These are phyloP conservation scores for Eulemur albifrons DNA, from an alignment of 2,797 vertebrate species.

Conservation along the genomic window DNA sequence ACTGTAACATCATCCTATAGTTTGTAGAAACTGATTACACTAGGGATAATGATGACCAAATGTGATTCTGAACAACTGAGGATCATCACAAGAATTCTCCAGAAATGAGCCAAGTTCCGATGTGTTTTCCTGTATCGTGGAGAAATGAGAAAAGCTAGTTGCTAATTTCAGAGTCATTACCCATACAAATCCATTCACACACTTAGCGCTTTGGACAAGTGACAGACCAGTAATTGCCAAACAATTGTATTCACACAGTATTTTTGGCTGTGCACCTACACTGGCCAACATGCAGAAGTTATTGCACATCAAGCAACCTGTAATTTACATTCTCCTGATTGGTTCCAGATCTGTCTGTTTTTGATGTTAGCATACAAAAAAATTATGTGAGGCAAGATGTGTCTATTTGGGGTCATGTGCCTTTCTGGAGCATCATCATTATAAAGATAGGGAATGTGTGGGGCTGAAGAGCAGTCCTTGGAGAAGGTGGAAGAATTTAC, in stretches of 20 bases:
- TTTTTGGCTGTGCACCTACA: conserved; percentile 78
- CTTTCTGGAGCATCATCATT: conserved; percentile 15
- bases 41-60: conserved; percentile 71
- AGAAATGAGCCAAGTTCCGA: conserved; percentile 70
- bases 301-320: conserved; percentile 25
- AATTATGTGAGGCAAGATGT: conserved; percentile 24
- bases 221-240: conserved; percentile 79
- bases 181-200: conserved; percentile 72
- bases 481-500: conserved; percentile 33
- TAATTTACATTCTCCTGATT: conserved; percentile 68
- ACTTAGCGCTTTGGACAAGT: conserved; percentile 82
- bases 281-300: conserved; percentile 39
- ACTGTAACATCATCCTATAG: conserved; percentile 58
- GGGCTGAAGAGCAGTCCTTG: conserved; percentile 15
- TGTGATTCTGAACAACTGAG: conserved; percentile 65
- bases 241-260: conserved; percentile 79
- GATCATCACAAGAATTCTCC: conserved; percentile 32
- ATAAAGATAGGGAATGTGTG: background rate
- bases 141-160: conserved; percentile 69
- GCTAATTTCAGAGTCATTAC: conserved; percentile 77
- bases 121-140: conserved; percentile 65
- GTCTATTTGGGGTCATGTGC: conserved; percentile 18
- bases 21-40: conserved; percentile 75
- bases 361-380: conserved; percentile 65
- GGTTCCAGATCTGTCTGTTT: conserved; percentile 62